Base-by-base conservation (phyloP, 2,888 invertebrate genomes). In the Campaea margaritaria region DNA sequence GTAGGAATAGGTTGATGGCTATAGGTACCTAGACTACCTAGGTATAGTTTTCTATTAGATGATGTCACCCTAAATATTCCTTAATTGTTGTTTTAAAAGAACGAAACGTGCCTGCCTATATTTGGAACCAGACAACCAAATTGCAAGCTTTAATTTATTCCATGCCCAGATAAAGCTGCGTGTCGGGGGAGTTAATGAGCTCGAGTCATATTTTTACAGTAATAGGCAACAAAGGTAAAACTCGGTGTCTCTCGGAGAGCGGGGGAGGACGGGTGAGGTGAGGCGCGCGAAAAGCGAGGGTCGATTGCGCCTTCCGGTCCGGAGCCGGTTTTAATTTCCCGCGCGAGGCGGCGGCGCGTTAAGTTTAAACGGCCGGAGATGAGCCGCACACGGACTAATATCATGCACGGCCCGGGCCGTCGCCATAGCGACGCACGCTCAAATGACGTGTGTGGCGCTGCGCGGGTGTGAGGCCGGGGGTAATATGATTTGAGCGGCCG, bases 351-450 rank as follows among this genome's bases (percentile, higher is more conserved):
- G 78, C 71, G 78, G 80, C 83, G 86, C 85, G 86, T 86, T 89
- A 87, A 87, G 85, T 89, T 86, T 89, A 89, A 92, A 88, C 89
- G 89, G 77, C 86, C 89, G 90, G 89, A 90, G 91, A 92, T 92
- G 92, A 93, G 90, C 83, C 85, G 79, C 85, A 83, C 85, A 86
- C 87, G 88, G 83, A 89, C 90, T 91, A 91, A 91, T 91, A 88
- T 91, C 87, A 91, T 91, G 91, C 91, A 91, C 85, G 89, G 85
- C 93, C 94, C 94, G 94, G 94, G 93, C 93, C 88, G 94, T 94
- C 93, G 93, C 93, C 94, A 93, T 93, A 93, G 94, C 93, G 93
- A 94, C 94, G 94, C 93, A 93, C 93, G 93, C 93, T 93, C 93
- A 93, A 93, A 94, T 94, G 94, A 94, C 94, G 94, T 94, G 94